Percentiles rank a stretch among this genome's conserved stretches.
phyloP scores from a whole-genome alignment of 2,888 invertebrate species.

The Athalia cordata region DNA sequence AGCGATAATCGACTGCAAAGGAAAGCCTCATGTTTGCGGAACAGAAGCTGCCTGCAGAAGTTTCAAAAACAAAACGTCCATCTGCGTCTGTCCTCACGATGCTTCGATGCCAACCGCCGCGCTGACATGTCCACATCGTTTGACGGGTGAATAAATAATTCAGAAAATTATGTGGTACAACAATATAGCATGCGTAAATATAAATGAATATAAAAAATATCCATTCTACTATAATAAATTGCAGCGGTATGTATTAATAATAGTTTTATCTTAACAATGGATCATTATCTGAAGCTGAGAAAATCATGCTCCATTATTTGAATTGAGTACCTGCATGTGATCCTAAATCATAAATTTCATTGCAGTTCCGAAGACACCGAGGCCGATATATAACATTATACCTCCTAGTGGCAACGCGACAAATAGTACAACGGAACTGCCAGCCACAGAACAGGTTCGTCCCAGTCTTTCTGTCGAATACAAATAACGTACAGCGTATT shows the following conservation, averaged over 20 bases:
- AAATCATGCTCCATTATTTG: no score
- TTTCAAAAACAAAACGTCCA: constrained; percentile 74
- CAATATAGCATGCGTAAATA: not conserved
- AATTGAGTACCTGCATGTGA: no score
- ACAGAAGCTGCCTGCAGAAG: constrained; percentile 79
- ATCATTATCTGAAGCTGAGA: no score
- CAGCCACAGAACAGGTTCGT: constrained; percentile 63
- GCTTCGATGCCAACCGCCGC: constrained; percentile 78
- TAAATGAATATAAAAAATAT: no score
- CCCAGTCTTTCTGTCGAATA: constrained; percentile 17
- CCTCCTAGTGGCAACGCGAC: constrained; percentile 73
- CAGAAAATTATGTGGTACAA: not conserved
- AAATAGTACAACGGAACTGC: constrained; percentile 59
- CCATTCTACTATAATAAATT: no score
- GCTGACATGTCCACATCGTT: constrained; percentile 78
- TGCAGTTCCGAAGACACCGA: constrained; percentile 77
- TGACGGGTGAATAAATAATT: constrained; percentile 74
- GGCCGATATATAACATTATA: constrained; percentile 79
- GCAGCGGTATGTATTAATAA: no score
- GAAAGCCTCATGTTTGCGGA: constrained; percentile 76
- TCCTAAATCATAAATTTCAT: constrained; percentile 10
- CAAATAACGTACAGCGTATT: not conserved
- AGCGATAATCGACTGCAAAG: constrained; percentile 63
- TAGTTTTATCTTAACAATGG: no score
- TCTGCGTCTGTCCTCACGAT: constrained; percentile 82